phyloP scores from a whole-genome alignment of 1,140 invertebrate species.

The Calephelis nemesis region DNA sequence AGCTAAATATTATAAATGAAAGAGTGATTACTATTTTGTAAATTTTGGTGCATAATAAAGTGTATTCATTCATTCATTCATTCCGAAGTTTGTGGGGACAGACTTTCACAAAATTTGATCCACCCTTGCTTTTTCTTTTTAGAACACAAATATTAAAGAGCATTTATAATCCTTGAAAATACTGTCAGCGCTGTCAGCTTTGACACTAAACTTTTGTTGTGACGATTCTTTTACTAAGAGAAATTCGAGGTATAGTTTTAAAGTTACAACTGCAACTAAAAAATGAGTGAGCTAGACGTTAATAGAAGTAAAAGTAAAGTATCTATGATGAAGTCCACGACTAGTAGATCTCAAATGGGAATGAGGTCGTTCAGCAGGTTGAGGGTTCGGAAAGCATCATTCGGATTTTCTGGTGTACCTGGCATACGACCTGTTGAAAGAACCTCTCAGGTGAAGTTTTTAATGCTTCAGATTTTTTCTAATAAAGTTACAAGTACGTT shows the following conservation, averaged over 20 bases:
- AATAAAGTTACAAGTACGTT: not conserved
- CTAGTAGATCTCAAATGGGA: constrained; percentile 35
- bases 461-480: constrained; percentile 3
- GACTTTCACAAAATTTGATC: too few relatives aligned
- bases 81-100: too few relatives aligned
- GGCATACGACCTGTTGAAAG: constrained; percentile 54
- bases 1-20: too few relatives aligned
- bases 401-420: constrained; percentile 53
- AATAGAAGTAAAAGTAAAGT: constrained; percentile 46
- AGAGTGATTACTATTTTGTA: too few relatives aligned
- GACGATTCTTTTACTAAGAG: too few relatives aligned
- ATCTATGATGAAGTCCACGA: constrained; percentile 43
- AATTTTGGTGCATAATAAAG: too few relatives aligned
- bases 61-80: too few relatives aligned
- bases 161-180: too few relatives aligned
- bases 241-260: not conserved
- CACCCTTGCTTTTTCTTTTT: too few relatives aligned
- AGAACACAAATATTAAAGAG: too few relatives aligned
- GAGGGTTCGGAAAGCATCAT: constrained; percentile 49
- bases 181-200: too few relatives aligned
- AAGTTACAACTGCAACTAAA: not conserved
- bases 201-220: too few relatives aligned
- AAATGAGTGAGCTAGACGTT: constrained; percentile 25
- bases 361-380: constrained; percentile 51
- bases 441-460: constrained; percentile 46